Evolutionary conservation across 2,888 invertebrate species (phyloP), one percentile per base, ranked within the genome.

Genomic region (Lasius fuliginosus): DNA sequence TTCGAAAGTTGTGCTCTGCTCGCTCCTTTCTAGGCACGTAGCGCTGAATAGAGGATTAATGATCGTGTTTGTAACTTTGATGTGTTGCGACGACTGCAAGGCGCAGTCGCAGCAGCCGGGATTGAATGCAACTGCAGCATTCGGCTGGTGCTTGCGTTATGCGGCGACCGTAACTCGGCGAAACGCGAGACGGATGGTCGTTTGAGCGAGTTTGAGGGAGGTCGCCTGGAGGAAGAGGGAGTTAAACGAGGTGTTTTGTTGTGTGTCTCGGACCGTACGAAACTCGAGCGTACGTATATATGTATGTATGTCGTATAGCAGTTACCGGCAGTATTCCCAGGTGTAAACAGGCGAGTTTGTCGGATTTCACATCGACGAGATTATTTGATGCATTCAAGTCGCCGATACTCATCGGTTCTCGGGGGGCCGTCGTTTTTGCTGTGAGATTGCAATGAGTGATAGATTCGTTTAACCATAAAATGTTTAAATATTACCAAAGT

Each of bases 161-260:
- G 82, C 81, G 65, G 46, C 83, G 79, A 83, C 74, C 86, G 86
- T 85, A 85, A 84, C 86, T 82, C 85, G 85, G 68, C 68, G 85
- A 84, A 86, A 88, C 83, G 82, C 40, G 79, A 79, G 65, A 62
- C 49, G 83, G 71, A 74, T 82, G 86, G 49, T 74, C 85, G 83
- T 83, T 88, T 27, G 67, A 46, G 33, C 81, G 53, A 79, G 74
- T 71, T 49, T 83, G 77, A 69, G 77, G 79, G 40, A 67, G 71
- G 60, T 73, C 75, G 65, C 42, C 46, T 40, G 64, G 68, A 56
- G 65, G 64, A 79, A 42, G 56, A 56, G 53, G 40, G 42, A 46
- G 60, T 83, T 65, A 84, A 85, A 87, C 86, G 86, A 83, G 83
- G 71, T 84, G 89, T 86, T 88, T 87, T 85, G 83, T 86, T 74